Base-by-base conservation (phyloP, 2,113 vertebrate species). In the Epinephelus lanceolatus region DNA sequence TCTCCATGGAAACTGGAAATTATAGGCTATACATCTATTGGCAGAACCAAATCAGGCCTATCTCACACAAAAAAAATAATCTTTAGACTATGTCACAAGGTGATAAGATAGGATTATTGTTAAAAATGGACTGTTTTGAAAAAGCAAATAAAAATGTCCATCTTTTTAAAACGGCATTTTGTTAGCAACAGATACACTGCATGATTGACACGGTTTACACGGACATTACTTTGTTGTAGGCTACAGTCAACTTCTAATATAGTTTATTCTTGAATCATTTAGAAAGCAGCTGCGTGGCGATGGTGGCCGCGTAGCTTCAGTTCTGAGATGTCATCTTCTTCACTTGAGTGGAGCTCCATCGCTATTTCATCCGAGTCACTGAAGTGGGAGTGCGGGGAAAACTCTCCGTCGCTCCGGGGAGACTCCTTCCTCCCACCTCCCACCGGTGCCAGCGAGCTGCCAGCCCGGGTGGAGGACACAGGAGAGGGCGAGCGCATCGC, bases 291-390 rank as follows among this genome's bases (percentile, higher is more conserved):
- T 0, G 80, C 15, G 47, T 73, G 66, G 2, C 47, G 70, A 27
- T 90, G 94, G 57, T 88, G 93, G 76, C 87, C 78, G 63, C 87
- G 78, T 0, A 94, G 89, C 77, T 94, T 95, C 19, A 96, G 93
- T 83, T 95, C 94, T n/a, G 95, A 91, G 1, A 96, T 90, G 74
- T 96, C 95, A 10, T 96, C 96, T n/a, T 96, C 96, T 82, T 94
- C 93, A 37, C 92, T 93, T 3, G 95, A 96, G 55, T 95, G 95
- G 61, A 95, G 80, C 88, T 96, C 96, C 90, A 94, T 84, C 62
- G 89, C 92, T 71, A 96, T 95, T 92, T 99, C 97, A 17, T 99
- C 98, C 14, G 98, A 99, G 95, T 99, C 98, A 94, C 98, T 99
- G 95, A 98, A 98, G 91, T 98, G 98, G 25, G 98, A 99, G 72